Conservation (phyloP, 1,140 invertebrate species). For the Leucophenga varia region DNA sequence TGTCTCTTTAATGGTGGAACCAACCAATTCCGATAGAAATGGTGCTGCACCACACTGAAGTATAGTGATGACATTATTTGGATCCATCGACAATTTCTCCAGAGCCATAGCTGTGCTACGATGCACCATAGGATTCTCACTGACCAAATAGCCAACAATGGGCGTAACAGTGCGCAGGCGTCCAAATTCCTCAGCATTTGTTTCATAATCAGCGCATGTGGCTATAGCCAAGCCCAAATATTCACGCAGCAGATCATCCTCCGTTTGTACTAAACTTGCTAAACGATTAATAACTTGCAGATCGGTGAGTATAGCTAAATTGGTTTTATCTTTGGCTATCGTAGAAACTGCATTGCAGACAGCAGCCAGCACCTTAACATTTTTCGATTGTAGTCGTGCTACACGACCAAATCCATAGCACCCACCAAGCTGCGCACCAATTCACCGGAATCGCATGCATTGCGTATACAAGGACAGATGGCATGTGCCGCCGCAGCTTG, state of each 20-base stretch:
- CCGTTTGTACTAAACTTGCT: slow-evolving; percentile 70
- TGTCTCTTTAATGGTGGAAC: slow-evolving; percentile 77
- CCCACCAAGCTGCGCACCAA: slow-evolving; percentile 89
- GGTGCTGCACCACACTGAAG: slow-evolving; percentile 64
- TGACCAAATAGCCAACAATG: slow-evolving; percentile 78
- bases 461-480: slow-evolving; percentile 83
- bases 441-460: slow-evolving; percentile 79
- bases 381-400: slow-evolving; percentile 75
- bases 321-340: slow-evolving; percentile 83
- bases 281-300: slow-evolving; percentile 78
- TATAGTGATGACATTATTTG: slow-evolving; percentile 88
- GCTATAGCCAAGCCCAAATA: slow-evolving; percentile 86
- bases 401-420: slow-evolving; percentile 82
- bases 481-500: slow-evolving; percentile 85
- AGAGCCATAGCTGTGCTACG: slow-evolving; percentile 81
- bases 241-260: slow-evolving; percentile 75
- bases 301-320: slow-evolving; percentile 92
- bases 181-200: slow-evolving; percentile 81
- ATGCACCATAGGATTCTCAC: slow-evolving; percentile 69
- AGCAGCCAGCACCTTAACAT: slow-evolving; percentile 74
- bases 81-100: slow-evolving; percentile 80
- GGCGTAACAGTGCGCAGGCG: slow-evolving; percentile 79
- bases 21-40: slow-evolving; percentile 80
- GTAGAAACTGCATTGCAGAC: slow-evolving; percentile 83
- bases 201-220: slow-evolving; percentile 78